Evolutionary conservation across 1,140 invertebrate species (phyloP), one percentile per base, ranked within the genome.

Genomic region (Pogonomyrmex barbatus): DNA sequence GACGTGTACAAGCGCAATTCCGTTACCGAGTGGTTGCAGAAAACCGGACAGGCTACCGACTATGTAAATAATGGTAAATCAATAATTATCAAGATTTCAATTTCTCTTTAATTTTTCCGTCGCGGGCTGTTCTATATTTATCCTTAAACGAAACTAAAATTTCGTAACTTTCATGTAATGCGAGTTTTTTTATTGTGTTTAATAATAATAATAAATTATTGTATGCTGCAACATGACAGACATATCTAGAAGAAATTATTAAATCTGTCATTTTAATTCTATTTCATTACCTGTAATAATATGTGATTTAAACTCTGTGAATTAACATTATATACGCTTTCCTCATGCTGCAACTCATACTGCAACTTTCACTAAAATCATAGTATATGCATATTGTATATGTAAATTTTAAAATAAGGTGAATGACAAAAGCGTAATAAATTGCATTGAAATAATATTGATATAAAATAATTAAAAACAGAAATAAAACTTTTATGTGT

Each of bases 11-110:
- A 91, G 50, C 88, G 75, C 52, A 78, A 90, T 85, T 91, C 88
- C 17, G 60, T 91, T 47, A 90, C 88, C 14, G 92, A 93, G 65
- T 93, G 92, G 92, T 87, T 93, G 42, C 65, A 88, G 54, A 93
- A 92, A 71, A 89, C 89, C 0, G 91, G 87, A 17, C 91, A 93
- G 39, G 60, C 71, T 30, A 81, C 88, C 36, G 39, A 52, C 4
- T 47, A 60, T 58, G 92, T 88, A 36, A 36, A 58, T n/a, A 60
- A 71, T 65, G 92, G 92, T 92, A 92, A 92, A 87, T 76, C 14
- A 8, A 70, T 9, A 36, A 68, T 30, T 24, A 30, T 30, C 14
- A 39, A 45, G 9, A 39, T 60, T 73, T 33, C 2, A n/a, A 14
- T 77, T 30, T 33, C 5, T 2, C 36, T 54, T 14, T 42, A 42